Evolutionary conservation across 2,113 vertebrate genomes (phyloP).

Genomic region (Clarias batrachus): DNA sequence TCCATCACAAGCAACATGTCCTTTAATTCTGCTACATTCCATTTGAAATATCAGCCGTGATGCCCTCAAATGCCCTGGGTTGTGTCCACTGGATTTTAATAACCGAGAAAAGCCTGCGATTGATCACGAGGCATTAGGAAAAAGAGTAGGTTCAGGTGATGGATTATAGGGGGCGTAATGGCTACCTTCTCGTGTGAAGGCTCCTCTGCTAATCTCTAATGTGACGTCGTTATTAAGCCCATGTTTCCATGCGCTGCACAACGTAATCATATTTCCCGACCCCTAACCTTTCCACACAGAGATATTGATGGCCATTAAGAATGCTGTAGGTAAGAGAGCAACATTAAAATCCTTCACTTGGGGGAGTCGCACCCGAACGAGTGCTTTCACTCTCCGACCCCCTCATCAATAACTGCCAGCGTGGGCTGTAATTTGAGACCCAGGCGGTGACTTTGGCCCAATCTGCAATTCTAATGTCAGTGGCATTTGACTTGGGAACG

Average conservation of each 20-base stretch:
- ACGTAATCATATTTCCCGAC: conserved; percentile 56
- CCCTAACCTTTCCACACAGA: conserved; percentile 52
- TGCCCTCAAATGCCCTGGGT: conserved; percentile 26
- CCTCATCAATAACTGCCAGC: conserved; percentile 58
- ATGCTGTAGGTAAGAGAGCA: conserved; percentile 49
- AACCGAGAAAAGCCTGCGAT: conserved; percentile 47
- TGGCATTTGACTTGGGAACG: conserved; percentile 40
- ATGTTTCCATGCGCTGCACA: conserved; percentile 44
- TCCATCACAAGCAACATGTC: conserved; percentile 50
- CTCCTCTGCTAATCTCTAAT: conserved; percentile 46
- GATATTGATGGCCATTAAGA: conserved; percentile 50
- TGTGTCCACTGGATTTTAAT: conserved; percentile 54
- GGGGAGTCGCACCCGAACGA: conserved; percentile 12
- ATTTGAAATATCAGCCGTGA: conserved; percentile 47
- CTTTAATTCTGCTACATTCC: conserved; percentile 48
- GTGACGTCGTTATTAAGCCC: conserved; percentile 48
- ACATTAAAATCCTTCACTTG: conserved; percentile 36
- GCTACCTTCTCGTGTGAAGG: conserved; percentile 30
- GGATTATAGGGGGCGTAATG: conserved; percentile 51
- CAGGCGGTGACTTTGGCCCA: conserved; percentile 38
- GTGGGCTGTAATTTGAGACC: conserved; percentile 47
- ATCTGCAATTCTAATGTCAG: conserved; percentile 60
- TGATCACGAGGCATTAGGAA: conserved; percentile 48
- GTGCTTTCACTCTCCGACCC: conserved; percentile 38
- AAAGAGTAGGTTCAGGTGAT: conserved; percentile 51